Percentiles rank a stretch among this genome's conserved stretches.
These are phyloP conservation scores for Cetonia aurata DNA, from an alignment of 2,888 invertebrate genomes.

Conservation along the genomic window DNA sequence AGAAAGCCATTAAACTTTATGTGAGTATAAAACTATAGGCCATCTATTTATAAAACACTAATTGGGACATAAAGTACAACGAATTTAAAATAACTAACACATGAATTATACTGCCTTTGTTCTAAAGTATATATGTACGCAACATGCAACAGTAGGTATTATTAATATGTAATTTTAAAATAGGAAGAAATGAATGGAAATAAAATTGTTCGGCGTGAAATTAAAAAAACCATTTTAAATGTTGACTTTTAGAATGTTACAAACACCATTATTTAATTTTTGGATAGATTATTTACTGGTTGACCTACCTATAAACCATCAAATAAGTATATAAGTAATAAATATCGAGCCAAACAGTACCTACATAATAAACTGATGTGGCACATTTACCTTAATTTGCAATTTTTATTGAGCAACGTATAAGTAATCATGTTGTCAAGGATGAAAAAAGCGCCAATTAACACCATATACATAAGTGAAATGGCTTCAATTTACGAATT, in stretches of 20 bases:
- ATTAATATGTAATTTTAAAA: no score
- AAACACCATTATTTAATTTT: no score
- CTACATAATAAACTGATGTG: slow-evolving; percentile 12
- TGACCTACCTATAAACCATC: not conserved
- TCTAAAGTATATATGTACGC: not conserved
- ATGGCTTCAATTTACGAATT: slow-evolving; percentile 17
- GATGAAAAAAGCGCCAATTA: slow-evolving; percentile 21
- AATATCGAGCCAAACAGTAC: not conserved
- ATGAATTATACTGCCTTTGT: slow-evolving; percentile 3
- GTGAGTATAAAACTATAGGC: slow-evolving; percentile 11
- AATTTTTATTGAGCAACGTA: slow-evolving; percentile 12
- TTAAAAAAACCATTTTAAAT: no score
- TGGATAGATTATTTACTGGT: no score
- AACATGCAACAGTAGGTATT: no score
- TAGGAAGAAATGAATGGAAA: no score
- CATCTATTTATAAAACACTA: slow-evolving; percentile 32
- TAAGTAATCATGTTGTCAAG: slow-evolving; percentile 20
- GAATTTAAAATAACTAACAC: slow-evolving; percentile 17
- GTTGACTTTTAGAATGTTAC: no score
- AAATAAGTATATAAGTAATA: slow-evolving; percentile 3
- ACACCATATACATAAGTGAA: slow-evolving; percentile 12
- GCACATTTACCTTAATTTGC: slow-evolving; percentile 28
- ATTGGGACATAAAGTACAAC: slow-evolving; percentile 17
- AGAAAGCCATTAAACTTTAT: slow-evolving; percentile 24
- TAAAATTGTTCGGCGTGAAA: no score